Evolutionary conservation across 1,140 invertebrate species (phyloP).

Genomic region (Brachionus sp.): DNA sequence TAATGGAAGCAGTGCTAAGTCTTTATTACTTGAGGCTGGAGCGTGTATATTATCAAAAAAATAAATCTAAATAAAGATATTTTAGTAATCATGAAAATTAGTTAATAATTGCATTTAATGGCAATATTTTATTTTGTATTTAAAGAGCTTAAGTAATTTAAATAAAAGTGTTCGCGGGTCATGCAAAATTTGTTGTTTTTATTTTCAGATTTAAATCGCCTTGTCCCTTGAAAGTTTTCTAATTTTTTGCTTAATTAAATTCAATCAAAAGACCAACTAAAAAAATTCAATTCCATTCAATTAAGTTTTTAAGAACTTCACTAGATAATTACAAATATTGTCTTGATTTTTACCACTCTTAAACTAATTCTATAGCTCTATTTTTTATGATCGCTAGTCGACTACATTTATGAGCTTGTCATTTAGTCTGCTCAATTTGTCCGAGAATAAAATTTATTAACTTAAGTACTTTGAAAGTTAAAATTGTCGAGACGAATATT

Average conservation of each 20-base stretch:
- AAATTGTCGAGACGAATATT: neutral
- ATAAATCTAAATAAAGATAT: neutral
- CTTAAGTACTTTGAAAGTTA: slow-evolving; percentile 16
- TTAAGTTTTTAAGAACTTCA: neutral
- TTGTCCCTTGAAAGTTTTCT: neutral
- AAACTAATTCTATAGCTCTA: neutral
- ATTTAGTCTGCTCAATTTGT: slow-evolving; percentile 1
- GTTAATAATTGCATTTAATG: slow-evolving; percentile 2
- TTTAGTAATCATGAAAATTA: slow-evolving; percentile 5
- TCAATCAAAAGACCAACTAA: neutral
- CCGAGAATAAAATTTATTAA: neutral
- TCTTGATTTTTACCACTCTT: neutral
- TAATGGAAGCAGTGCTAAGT: neutral
- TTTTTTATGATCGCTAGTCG: neutral
- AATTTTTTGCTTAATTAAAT: slow-evolving; percentile 15
- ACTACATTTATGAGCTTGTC: slow-evolving; percentile 20
- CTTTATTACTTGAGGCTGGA: neutral
- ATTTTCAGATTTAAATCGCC: neutral
- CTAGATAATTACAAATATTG: slow-evolving; percentile 5
- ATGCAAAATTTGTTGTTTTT: neutral
- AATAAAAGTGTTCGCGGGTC: neutral
- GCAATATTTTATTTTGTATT: neutral
- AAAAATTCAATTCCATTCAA: slow-evolving; percentile 9
- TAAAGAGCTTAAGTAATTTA: neutral
- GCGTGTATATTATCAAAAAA: neutral